A percentile compares a stretch with the other conserved stretches of the same genome.
Evolutionary conservation across 2,797 vertebrate species (phyloP).

Genomic region (Vespertilio murinus): DNA sequence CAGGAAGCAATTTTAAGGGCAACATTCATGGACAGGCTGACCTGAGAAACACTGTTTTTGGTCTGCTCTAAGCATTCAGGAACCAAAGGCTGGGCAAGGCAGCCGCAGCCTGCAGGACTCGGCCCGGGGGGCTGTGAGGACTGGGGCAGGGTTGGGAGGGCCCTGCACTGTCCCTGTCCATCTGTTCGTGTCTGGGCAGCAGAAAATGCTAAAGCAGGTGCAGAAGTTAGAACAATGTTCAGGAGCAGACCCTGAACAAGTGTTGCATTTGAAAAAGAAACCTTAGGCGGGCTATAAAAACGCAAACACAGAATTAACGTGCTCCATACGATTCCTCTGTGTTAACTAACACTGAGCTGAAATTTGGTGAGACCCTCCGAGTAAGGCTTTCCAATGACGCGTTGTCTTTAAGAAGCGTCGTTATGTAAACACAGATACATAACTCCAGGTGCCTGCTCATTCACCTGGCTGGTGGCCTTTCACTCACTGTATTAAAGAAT

Average conservation of each 20-base stretch:
- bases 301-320: constrained; percentile 74
- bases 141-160: constrained; percentile 62
- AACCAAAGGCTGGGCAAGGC: constrained; percentile 63
- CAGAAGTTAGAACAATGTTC: constrained; percentile 77
- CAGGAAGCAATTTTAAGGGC: background rate
- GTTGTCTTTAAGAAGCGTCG: background rate
- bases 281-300: constrained; percentile 74
- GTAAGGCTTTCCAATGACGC: constrained; percentile 55
- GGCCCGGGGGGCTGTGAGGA: constrained; percentile 13
- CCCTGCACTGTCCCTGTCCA: constrained; percentile 79
- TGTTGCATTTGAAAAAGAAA: constrained; percentile 77
- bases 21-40: background rate
- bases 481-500: constrained; percentile 45
- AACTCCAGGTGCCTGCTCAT: background rate
- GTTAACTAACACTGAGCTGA: constrained; percentile 76
- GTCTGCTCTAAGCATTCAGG: constrained; percentile 72
- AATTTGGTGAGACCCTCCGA: constrained; percentile 69
- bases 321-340: constrained; percentile 70
- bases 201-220: constrained; percentile 80
- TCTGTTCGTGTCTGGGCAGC: constrained; percentile 77
- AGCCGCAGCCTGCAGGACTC: constrained; percentile 34
- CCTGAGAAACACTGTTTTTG: constrained; percentile 27
- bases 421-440: background rate
- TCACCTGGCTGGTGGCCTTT: constrained; percentile 59
- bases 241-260: constrained; percentile 75